Evolutionary conservation across 2,113 vertebrate genomes (phyloP).

Genomic region (Hepsetus odoe): DNA sequence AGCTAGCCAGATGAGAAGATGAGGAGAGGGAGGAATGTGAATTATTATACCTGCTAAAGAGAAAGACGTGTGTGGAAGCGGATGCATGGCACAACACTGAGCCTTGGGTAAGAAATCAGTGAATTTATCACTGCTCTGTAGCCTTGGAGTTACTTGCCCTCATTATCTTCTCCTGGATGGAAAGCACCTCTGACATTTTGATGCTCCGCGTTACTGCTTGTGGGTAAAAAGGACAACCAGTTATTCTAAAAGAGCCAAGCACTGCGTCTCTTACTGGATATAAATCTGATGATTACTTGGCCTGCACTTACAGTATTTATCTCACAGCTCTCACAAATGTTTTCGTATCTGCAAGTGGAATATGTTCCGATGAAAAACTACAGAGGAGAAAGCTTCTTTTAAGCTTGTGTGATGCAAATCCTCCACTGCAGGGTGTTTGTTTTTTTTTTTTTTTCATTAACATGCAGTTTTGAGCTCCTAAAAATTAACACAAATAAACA

Average conservation of each 20-base stretch:
- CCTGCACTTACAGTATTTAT: not conserved
- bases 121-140: not conserved
- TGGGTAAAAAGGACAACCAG: not conserved
- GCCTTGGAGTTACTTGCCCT: slow-evolving; percentile 5
- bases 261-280: not conserved
- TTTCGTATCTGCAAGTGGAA: not conserved
- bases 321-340: not conserved
- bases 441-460: not conserved
- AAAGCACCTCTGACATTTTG: not conserved
- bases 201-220: not conserved
- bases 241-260: not conserved
- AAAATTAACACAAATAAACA: not conserved
- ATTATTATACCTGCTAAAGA: not conserved
- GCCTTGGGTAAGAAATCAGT: not conserved
- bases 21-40: not conserved
- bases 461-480: not conserved
- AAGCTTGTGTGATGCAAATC: not conserved
- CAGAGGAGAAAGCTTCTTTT: not conserved
- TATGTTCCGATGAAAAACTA: not conserved
- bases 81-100: not conserved
- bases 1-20: not conserved
- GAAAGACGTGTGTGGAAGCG: not conserved
- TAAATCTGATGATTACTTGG: not conserved
- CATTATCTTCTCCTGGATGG: slow-evolving; percentile 5
- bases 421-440: not conserved